Percentiles rank a stretch among this genome's conserved stretches.
Conservation (phyloP, 2,113 vertebrate genomes). For the Pyxicephalus adspersus region DNA sequence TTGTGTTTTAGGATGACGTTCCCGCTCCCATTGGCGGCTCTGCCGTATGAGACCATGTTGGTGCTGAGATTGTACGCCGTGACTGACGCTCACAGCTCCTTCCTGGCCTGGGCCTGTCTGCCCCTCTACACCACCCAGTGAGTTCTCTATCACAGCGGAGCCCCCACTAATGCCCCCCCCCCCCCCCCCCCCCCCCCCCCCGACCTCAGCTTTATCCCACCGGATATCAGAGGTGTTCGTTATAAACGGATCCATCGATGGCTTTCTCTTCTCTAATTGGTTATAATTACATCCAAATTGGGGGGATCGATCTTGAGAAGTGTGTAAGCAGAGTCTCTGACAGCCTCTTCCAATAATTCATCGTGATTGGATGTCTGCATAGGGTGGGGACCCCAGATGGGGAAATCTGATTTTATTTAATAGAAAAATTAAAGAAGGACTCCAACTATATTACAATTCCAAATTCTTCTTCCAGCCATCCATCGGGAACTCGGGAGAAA, state of each 20-base stretch:
- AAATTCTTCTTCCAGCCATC: too few species aligned
- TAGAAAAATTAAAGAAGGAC: too few species aligned
- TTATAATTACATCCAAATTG: neutral
- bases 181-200: too few species aligned
- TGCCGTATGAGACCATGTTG: slow-evolving; percentile 69
- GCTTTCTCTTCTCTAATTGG: neutral
- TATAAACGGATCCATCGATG: neutral
- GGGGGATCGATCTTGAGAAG: too few species aligned
- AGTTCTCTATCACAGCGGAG: slow-evolving; percentile 50
- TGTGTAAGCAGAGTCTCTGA: too few species aligned
- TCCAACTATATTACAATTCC: too few species aligned
- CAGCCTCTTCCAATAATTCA: too few species aligned
- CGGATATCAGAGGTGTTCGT: neutral
- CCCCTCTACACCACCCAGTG: slow-evolving; percentile 70
- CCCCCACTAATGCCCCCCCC: too few species aligned
- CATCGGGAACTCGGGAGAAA: too few species aligned
- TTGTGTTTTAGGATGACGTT: slow-evolving; percentile 67
- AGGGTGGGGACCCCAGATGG: too few species aligned
- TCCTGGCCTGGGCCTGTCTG: slow-evolving; percentile 68
- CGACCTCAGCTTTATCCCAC: neutral
- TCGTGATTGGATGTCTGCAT: too few species aligned
- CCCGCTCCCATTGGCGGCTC: slow-evolving; percentile 66
- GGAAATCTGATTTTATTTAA: too few species aligned
- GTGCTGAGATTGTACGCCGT: slow-evolving; percentile 67
- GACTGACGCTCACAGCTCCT: slow-evolving; percentile 50